Base-by-base conservation (phyloP, 1,140 invertebrate genomes). In the Armadillidium nasatum region DNA sequence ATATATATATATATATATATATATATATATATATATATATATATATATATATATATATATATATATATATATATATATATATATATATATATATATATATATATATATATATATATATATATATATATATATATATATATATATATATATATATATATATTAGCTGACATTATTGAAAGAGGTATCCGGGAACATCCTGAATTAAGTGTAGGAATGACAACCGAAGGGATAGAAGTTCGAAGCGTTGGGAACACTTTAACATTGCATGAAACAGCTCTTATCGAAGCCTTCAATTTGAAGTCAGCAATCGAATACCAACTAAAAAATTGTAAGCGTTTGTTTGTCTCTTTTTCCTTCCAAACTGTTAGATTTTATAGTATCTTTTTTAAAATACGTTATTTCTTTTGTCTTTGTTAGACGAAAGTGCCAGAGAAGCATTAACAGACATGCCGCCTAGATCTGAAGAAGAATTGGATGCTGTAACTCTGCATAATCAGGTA, bases 281-380 rank as follows among this genome's bases (percentile, higher is more conserved):
- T 98, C 15, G 97, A 99, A 87, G 96, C 97, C 0, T 98, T 99
- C 83, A 99, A 99, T 87, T 87, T 99, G 0, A 99, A 98, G 87
- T 96, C 96, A 19, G 97, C 97, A 4, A 96, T 99, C 81, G 96
- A 99, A 86, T 99, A 96, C 86, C 94, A 98, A 84, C 87, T 96
- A 23, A 97, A 97, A 87, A 98, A 99, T 85, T 88, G 93, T 92
- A 88, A 89, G 85, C 78, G 50, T 23, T 22, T 10, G 33, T 72
- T 4, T 2, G 15, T 76, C 21, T 1, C 33, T 15, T 11, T n/a
- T n/a, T n/a, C n/a, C n/a, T n/a, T n/a, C 33, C 54, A 60, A 60
- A n/a, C 54, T 60, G 54, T 11, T 11, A 60, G 54, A 60, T 11
- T 60, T 60, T n/a, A n/a, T n/a, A n/a, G n/a, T n/a, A n/a, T n/a